These are phyloP conservation scores for Ctenochaetus hawaiiensis DNA, from an alignment of 2,797 vertebrate genomes.

Conservation along the genomic window DNA sequence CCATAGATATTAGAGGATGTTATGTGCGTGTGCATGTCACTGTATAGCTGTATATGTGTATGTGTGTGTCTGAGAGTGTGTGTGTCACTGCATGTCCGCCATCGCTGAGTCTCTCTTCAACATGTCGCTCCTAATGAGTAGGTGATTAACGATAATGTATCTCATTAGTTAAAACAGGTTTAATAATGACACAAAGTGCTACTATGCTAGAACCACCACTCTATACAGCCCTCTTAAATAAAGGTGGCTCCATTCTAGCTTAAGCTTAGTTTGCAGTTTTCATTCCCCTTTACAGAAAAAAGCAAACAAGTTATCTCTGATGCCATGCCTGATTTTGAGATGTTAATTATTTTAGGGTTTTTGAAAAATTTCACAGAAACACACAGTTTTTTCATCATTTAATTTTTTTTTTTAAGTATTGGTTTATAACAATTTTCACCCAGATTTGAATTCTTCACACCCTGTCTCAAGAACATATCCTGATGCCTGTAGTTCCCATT, in stretches of 20 bases:
- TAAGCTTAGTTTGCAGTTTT: slow-evolving; percentile 1
- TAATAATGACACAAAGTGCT: slow-evolving; percentile 59
- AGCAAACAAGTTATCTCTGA: background rate
- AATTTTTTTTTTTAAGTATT: background rate
- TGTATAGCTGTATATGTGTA: slow-evolving; percentile 13
- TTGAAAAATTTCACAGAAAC: too few relatives aligned
- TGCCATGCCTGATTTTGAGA: background rate
- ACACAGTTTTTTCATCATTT: background rate
- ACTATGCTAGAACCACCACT: slow-evolving; percentile 29
- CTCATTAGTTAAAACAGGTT: slow-evolving; percentile 82
- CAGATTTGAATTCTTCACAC: too few relatives aligned
- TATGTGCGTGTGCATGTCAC: slow-evolving; percentile 8
- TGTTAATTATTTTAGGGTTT: too few relatives aligned
- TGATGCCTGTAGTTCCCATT: background rate
- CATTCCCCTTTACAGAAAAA: background rate
- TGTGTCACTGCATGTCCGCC: slow-evolving; percentile 25
- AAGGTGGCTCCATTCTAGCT: slow-evolving; percentile 9
- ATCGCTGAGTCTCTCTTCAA: slow-evolving; percentile 60
- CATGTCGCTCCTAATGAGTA: slow-evolving; percentile 72
- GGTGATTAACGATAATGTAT: slow-evolving; percentile 81
- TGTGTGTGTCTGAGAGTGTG: background rate
- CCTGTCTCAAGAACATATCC: background rate
- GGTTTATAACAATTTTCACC: too few relatives aligned
- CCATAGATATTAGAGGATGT: slow-evolving; percentile 26
- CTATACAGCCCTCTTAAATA: slow-evolving; percentile 25